Conservation (phyloP, 2,888 invertebrate genomes). For the Tetranychus piercei region DNA sequence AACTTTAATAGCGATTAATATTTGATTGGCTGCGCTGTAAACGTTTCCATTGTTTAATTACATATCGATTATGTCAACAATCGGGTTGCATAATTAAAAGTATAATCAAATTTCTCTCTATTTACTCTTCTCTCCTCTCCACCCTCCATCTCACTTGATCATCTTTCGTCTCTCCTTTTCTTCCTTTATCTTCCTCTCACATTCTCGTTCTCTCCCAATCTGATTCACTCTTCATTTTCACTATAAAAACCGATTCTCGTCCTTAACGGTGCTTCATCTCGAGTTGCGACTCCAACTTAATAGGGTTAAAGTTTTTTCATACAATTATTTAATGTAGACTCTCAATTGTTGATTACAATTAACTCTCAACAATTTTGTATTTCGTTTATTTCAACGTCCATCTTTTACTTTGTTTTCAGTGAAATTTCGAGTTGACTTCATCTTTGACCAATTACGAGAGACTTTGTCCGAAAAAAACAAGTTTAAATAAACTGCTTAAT, state of each 20-base stretch:
- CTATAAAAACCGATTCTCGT: background rate
- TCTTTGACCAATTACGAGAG: too few relatives aligned
- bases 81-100: background rate
- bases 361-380: too few relatives aligned
- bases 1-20: background rate
- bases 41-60: background rate
- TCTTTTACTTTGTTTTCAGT: background rate
- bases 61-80: background rate
- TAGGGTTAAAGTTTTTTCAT: background rate
- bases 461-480: too few relatives aligned
- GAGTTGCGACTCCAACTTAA: background rate
- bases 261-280: background rate
- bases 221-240: background rate
- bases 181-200: slow-evolving; percentile 1
- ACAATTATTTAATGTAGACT: too few relatives aligned
- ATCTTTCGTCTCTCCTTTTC: background rate
- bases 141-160: background rate
- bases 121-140: background rate
- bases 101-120: background rate
- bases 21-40: background rate
- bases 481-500: too few relatives aligned
- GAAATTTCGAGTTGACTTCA: background rate
- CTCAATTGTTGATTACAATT: too few relatives aligned
- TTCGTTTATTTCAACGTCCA: too few relatives aligned
- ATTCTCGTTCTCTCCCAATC: background rate